Evolutionary conservation across 2,888 invertebrate genomes (phyloP), one percentile per base, ranked within the genome.

Genomic region (Aspidiotus destructor): DNA sequence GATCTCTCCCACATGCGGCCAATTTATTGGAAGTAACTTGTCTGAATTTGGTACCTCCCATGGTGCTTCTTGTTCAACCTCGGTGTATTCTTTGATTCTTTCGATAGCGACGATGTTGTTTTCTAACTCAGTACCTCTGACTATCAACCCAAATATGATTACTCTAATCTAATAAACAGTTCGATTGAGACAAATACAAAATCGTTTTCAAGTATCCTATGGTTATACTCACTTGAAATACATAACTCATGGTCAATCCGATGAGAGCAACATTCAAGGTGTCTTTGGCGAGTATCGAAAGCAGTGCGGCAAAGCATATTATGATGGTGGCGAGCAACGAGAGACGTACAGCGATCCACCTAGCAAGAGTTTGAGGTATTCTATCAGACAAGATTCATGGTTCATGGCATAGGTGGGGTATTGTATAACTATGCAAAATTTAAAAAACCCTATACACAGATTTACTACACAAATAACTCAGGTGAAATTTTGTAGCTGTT

Each of bases 71-170:
- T 87, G 89, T 64, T 85, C 82, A 0, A 89, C 87, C 76, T 92
- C 93, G 0, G 89, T 87, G 76, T 97, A 98, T 76, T 98, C 97
- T 77, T 95, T 93, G 75, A 97, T 92, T 76, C 98, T 85, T 79
- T 98, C 97, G 1, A 97, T 95, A 3, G 96, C 92, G 0, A 97
- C 96, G 74, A 97, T 94, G 78, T 97, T 97, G 0, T 96, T 94
- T 81, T 98, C 98, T 57, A 98, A 88, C 76, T 97, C 96, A 1
- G 93, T 92, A 0, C 92, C 90, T 92, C 95, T 94, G 72, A 96
- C 83, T 40, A 98, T 95, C 74, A 98, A 81, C 92, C 95, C 95
- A 79, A 96, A 98, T 55, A 98, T 80, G 0, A 92, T 94, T 93
- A 92, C 0, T 0, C 97, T 97, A 70, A 93, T 89, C 90, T 92